A percentile compares a stretch with the other conserved stretches of the same genome.
These are phyloP conservation scores for Meteorus sp. DNA, from an alignment of 1,140 invertebrate genomes.

Conservation along the genomic window DNA sequence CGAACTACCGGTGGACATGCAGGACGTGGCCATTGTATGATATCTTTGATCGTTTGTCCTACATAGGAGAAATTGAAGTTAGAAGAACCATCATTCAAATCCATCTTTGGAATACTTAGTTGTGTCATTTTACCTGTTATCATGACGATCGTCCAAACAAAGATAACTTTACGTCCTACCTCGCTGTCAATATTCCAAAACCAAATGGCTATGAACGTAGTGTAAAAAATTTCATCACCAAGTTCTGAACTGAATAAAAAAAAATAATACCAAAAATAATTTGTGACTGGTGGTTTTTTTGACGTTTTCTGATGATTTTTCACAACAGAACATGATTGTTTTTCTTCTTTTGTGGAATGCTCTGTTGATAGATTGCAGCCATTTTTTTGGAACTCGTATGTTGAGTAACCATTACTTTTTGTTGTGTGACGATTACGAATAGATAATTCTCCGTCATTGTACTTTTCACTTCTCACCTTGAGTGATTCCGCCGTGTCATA, in stretches of 20 bases:
- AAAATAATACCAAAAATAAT: constrained; percentile 84
- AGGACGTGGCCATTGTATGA: constrained; percentile 83
- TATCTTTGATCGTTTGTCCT: constrained; percentile 88
- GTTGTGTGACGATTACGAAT: constrained; percentile 49
- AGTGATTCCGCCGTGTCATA: constrained; percentile 25
- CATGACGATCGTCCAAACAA: constrained; percentile 86
- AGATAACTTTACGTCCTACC: constrained; percentile 75
- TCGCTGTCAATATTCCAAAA: constrained; percentile 90
- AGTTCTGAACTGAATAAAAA: constrained; percentile 81
- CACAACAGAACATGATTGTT: background rate
- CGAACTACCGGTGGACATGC: constrained; percentile 77
- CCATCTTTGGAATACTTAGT: background rate
- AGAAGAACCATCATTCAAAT: constrained; percentile 22
- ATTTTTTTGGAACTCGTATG: constrained; percentile 6
- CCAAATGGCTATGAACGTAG: constrained; percentile 85
- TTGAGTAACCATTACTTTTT: constrained; percentile 27
- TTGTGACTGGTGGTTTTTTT: constrained; percentile 65
- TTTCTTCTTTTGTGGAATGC: background rate
- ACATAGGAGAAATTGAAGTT: no score
- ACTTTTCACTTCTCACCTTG: constrained; percentile 42
- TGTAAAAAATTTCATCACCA: constrained; percentile 89
- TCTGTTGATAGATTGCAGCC: background rate
- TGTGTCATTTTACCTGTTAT: constrained; percentile 67
- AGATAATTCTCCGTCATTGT: constrained; percentile 42
- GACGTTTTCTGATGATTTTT: constrained; percentile 2